Evolutionary conservation across 2,797 vertebrate genomes (phyloP).

Genomic region (Hybognathus amarus): DNA sequence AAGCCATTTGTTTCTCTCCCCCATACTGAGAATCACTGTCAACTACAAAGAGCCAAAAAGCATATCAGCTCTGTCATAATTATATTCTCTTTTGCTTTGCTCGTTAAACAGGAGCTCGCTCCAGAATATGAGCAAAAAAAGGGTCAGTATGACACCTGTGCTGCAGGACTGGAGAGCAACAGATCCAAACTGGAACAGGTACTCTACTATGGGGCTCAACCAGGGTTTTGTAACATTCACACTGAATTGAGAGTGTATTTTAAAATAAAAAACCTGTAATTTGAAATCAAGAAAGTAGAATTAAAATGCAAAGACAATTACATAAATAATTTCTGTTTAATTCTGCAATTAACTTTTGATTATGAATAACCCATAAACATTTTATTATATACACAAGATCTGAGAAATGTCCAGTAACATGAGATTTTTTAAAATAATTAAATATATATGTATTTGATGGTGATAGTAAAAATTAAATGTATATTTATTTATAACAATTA

Average conservation of each 20-base stretch:
- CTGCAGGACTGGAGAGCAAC: slow-evolving; percentile 93
- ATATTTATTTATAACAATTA: background rate
- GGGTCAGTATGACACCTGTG: slow-evolving; percentile 90
- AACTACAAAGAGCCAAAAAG: slow-evolving; percentile 1
- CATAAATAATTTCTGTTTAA: background rate
- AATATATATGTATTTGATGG: background rate
- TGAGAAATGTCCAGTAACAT: background rate
- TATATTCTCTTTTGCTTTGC: slow-evolving; percentile 3
- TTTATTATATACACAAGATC: background rate
- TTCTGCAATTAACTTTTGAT: background rate
- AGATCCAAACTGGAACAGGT: slow-evolving; percentile 93
- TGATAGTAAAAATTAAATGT: background rate
- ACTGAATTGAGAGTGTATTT: background rate
- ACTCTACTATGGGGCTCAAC: slow-evolving; percentile 39
- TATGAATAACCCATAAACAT: background rate
- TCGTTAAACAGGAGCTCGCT: slow-evolving; percentile 83
- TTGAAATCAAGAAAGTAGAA: background rate
- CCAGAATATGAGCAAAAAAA: slow-evolving; percentile 93
- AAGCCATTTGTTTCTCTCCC: slow-evolving; percentile 43
- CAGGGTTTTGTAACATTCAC: background rate
- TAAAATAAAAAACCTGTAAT: background rate
- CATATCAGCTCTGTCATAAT: slow-evolving; percentile 8
- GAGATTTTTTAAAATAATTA: background rate
- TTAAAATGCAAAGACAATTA: background rate
- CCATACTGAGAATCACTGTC: background rate